Percentiles rank a stretch among this genome's conserved stretches.
Evolutionary conservation across 2,113 vertebrate species (phyloP).

Genomic region (Coptodon bakossiorum): DNA sequence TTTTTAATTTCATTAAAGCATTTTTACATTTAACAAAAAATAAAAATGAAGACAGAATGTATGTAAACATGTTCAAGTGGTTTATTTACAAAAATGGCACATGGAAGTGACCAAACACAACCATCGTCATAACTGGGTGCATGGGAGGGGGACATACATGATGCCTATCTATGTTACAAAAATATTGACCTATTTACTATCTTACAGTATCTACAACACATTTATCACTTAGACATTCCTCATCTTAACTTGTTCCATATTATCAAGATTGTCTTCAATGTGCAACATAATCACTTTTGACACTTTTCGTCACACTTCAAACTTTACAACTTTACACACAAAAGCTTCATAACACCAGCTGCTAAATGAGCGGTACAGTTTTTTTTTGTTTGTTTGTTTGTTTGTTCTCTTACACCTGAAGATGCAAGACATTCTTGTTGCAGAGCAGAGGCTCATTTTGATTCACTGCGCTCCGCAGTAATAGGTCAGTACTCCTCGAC

Average conservation of each 20-base stretch:
- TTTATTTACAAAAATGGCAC: conserved; percentile 69
- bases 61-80: conserved; percentile 3
- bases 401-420: conserved; percentile 13
- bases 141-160: conserved; percentile 10
- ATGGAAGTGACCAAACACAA: conserved; percentile 14
- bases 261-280: conserved; percentile 56
- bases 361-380: background rate
- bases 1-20: background rate
- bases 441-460: conserved; percentile 10
- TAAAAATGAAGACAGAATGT: background rate
- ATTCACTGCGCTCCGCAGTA: conserved; percentile 9
- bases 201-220: conserved; percentile 75
- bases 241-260: conserved; percentile 30
- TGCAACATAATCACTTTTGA: conserved; percentile 41
- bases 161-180: conserved; percentile 70
- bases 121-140: conserved; percentile 22
- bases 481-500: conserved; percentile 1
- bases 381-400: background rate
- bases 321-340: conserved; percentile 17
- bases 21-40: background rate
- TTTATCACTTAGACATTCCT: conserved; percentile 45
- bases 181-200: conserved; percentile 70
- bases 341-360: conserved; percentile 52
- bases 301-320: conserved; percentile 15
- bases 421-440: conserved; percentile 17